Percentiles rank a stretch among this genome's conserved stretches.
Conservation (phyloP, 2,888 invertebrate species). For the Ypsolopha scabrella region DNA sequence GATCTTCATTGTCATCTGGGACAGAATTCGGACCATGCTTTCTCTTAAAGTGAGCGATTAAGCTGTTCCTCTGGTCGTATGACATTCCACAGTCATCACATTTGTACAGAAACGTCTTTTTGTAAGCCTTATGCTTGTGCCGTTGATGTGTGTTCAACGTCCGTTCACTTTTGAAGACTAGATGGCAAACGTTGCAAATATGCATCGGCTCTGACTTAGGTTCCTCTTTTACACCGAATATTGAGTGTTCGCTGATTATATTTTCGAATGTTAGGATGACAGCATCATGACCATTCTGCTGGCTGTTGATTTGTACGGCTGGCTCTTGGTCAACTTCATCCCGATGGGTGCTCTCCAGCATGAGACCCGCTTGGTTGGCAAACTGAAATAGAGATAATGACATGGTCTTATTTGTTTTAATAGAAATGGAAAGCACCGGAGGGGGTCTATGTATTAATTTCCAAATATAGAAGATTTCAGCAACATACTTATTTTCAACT, state of each 20-base stretch:
- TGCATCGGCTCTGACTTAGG: slow-evolving; percentile 9
- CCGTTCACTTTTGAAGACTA: slow-evolving; percentile 46
- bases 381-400: slow-evolving; percentile 30
- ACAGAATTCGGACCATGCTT: slow-evolving; percentile 43
- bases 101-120: slow-evolving; percentile 38
- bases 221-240: background rate
- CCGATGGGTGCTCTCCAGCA: slow-evolving; percentile 29
- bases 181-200: slow-evolving; percentile 52
- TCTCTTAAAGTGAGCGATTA: slow-evolving; percentile 48
- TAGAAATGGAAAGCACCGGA: too few relatives aligned
- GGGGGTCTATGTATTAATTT: too few relatives aligned
- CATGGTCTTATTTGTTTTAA: background rate
- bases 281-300: slow-evolving; percentile 39
- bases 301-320: slow-evolving; percentile 29
- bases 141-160: slow-evolving; percentile 49
- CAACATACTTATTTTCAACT: too few relatives aligned
- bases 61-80: slow-evolving; percentile 50
- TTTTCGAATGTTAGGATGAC: slow-evolving; percentile 48
- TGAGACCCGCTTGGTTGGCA: slow-evolving; percentile 28
- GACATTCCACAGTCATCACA: slow-evolving; percentile 55
- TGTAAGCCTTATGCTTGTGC: slow-evolving; percentile 42
- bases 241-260: slow-evolving; percentile 13
- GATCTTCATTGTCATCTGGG: slow-evolving; percentile 38
- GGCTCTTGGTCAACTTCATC: slow-evolving; percentile 43
- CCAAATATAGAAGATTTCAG: too few relatives aligned